Base-by-base conservation (phyloP, 1,140 invertebrate species). In the Drosophila serrata region DNA sequence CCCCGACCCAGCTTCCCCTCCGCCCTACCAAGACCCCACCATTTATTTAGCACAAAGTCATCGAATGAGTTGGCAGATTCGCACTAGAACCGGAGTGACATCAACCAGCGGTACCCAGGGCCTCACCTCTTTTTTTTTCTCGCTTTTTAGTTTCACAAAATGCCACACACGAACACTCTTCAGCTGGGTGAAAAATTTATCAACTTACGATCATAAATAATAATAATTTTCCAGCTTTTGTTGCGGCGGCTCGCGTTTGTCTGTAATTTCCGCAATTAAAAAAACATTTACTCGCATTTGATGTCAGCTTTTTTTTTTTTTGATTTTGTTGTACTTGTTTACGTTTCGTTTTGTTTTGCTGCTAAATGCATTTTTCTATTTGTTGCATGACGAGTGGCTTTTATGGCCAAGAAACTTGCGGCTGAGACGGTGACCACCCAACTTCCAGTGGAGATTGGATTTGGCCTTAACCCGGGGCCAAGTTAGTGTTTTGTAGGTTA, bases 231-330 rank as follows among this genome's bases (percentile, higher is more conserved):
- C 68, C 79, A 79, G 70, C 82, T 79, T 79, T 87, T 82, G 70
- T 76, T 76, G 79, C 57, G 77, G 73, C 81, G 81, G 81, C 80
- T 60, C 65, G 76, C 82, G 84, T 88, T 80, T 88, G 70, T 64
- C 73, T 75, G 80, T 91, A 91, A 92, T 92, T 92, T 92, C 90
- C 90, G 90, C 90, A 91, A 92, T 92, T 91, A 91, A 90, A 91
- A 91, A 91, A 91, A 79, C 90, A 91, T 91, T 91, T 91, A 90
- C 75, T 90, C 80, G 77, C 70, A 56, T 90, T 91, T 90, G 77
- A 75, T 91, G 68, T 78, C 62, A 51, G 69, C 45, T 49, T 46
- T 46, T 46, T 22, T 19, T 0, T 74, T n/a, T 68, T 11, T 40
- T n/a, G 22, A 22, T 13, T 33, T 55, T 22, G 33, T 33, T 33